Percentiles rank a stretch among this genome's conserved stretches.
These are phyloP conservation scores for Stenopsyche tienmushanensis DNA, from an alignment of 1,140 invertebrate genomes.

Conservation along the genomic window DNA sequence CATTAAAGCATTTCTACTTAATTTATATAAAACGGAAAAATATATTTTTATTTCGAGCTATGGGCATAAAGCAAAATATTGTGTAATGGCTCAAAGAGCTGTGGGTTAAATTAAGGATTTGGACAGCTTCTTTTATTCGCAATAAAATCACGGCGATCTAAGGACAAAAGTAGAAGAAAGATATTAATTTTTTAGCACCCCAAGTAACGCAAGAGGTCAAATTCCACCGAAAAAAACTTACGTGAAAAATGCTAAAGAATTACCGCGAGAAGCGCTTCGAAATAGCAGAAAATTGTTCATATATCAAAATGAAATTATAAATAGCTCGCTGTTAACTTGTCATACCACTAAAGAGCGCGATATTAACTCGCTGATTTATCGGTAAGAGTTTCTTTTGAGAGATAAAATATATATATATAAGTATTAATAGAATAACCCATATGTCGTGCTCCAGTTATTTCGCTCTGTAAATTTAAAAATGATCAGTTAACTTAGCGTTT, in stretches of 20 bases:
- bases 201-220: neutral
- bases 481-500: too few relatives aligned
- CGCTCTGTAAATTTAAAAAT: too few relatives aligned
- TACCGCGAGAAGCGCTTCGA: neutral
- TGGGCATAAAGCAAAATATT: neutral
- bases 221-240: neutral
- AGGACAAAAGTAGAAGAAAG: neutral
- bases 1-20: too few relatives aligned
- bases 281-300: too few relatives aligned
- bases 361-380: slow-evolving; percentile 24
- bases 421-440: too few relatives aligned
- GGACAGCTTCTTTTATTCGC: neutral
- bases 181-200: neutral
- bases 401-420: neutral
- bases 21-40: too few relatives aligned
- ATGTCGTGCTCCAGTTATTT: too few relatives aligned
- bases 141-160: neutral
- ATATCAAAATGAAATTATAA: slow-evolving; percentile 7
- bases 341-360: slow-evolving; percentile 22
- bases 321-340: slow-evolving; percentile 15
- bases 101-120: neutral
- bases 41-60: too few relatives aligned
- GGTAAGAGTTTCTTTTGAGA: slow-evolving; percentile 14
- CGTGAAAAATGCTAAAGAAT: neutral
- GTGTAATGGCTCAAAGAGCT: neutral